phyloP scores from a whole-genome alignment of 2,888 invertebrate genomes.

The Nomada lathburiana region DNA sequence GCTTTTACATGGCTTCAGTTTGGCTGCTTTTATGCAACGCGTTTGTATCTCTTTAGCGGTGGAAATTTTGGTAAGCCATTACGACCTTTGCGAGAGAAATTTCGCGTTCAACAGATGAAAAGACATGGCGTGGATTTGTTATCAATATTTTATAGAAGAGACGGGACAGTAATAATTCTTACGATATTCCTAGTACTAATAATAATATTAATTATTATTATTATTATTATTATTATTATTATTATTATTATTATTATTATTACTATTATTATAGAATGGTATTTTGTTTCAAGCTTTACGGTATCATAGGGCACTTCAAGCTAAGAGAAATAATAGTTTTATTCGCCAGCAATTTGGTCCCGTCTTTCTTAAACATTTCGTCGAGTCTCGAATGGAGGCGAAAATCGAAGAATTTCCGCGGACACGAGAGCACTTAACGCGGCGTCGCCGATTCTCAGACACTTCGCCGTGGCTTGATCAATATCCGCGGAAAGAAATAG shows the following conservation, averaged over 20 bases:
- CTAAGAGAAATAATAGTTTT: too few relatives aligned
- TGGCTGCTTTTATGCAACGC: too few relatives aligned
- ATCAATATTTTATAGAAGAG: neutral
- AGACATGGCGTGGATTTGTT: neutral
- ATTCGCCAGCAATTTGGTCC: neutral
- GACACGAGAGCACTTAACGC: conserved; percentile 45
- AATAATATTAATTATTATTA: too few relatives aligned
- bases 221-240: too few relatives aligned
- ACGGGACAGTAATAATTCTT: neutral
- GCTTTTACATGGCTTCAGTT: neutral
- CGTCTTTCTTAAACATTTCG: neutral
- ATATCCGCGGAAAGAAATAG: conserved; percentile 67
- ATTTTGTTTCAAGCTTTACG: too few relatives aligned
- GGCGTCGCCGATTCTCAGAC: conserved; percentile 50
- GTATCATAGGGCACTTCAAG: too few relatives aligned
- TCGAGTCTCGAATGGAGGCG: conserved; percentile 1
- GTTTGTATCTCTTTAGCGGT: too few relatives aligned
- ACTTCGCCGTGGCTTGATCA: conserved; percentile 39
- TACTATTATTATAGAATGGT: too few relatives aligned
- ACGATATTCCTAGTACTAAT: too few relatives aligned
- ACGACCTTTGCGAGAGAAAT: too few relatives aligned
- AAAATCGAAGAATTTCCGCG: conserved; percentile 36
- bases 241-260: too few relatives aligned
- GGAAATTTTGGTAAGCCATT: too few relatives aligned
- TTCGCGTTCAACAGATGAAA: neutral